Evolutionary conservation across 2,888 invertebrate genomes (phyloP).

Genomic region (Heliconius charithonia): DNA sequence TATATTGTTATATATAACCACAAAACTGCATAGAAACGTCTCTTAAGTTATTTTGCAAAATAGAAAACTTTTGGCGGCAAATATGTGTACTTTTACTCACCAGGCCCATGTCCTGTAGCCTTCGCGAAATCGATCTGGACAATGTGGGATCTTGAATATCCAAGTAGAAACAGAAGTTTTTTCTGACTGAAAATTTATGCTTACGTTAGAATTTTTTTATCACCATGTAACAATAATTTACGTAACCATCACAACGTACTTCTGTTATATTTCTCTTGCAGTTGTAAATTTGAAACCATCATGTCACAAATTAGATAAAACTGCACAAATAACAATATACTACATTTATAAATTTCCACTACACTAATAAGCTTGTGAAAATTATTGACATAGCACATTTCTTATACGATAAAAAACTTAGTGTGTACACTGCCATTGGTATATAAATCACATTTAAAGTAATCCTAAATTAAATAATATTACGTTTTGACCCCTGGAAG

Average conservation of each 20-base stretch:
- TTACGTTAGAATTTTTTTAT: slow-evolving; percentile 31
- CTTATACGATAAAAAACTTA: slow-evolving; percentile 26
- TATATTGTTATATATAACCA: slow-evolving; percentile 45
- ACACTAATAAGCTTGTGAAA: slow-evolving; percentile 18
- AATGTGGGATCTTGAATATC: slow-evolving; percentile 88
- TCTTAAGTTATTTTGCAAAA: slow-evolving; percentile 29
- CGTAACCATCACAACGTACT: slow-evolving; percentile 60
- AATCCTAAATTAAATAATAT: slow-evolving; percentile 50
- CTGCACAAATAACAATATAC: slow-evolving; percentile 37
- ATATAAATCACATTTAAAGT: slow-evolving; percentile 46
- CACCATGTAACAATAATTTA: slow-evolving; percentile 22
- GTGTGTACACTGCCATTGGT: slow-evolving; percentile 30
- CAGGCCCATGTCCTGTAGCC: slow-evolving; percentile 88
- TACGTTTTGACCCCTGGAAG: slow-evolving; percentile 61
- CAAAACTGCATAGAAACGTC: slow-evolving; percentile 44
- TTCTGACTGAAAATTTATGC: slow-evolving; percentile 74
- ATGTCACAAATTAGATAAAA: slow-evolving; percentile 47
- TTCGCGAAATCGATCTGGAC: slow-evolving; percentile 86
- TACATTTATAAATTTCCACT: slow-evolving; percentile 37
- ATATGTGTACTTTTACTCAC: slow-evolving; percentile 78
- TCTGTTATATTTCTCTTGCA: slow-evolving; percentile 78
- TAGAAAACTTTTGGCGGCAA: slow-evolving; percentile 65
- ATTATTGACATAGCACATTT: slow-evolving; percentile 20
- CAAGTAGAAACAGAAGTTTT: slow-evolving; percentile 89
- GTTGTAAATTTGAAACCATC: slow-evolving; percentile 78